Percentiles rank a stretch among this genome's conserved stretches.
Evolutionary conservation across 1,140 invertebrate genomes (phyloP).

Genomic region (Ips typographus): DNA sequence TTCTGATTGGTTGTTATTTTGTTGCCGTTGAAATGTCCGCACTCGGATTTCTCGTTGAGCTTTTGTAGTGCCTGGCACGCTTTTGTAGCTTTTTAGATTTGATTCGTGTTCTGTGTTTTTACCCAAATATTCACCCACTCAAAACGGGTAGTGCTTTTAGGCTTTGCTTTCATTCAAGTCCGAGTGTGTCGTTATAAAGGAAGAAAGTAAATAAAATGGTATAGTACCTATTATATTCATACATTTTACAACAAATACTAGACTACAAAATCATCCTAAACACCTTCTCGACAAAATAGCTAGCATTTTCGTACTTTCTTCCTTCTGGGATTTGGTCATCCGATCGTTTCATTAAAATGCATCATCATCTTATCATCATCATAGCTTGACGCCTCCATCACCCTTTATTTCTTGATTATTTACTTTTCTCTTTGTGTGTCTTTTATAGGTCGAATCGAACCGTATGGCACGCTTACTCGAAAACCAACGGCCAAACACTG

Average conservation of each 20-base stretch:
- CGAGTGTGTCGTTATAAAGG: too few species aligned
- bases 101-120: too few species aligned
- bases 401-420: constrained; percentile 1
- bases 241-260: too few species aligned
- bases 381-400: neutral
- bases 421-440: constrained; percentile 5
- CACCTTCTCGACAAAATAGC: too few species aligned
- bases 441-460: constrained; percentile 34
- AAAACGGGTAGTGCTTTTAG: too few species aligned
- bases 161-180: too few species aligned
- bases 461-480: constrained; percentile 18
- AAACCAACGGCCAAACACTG: constrained; percentile 16
- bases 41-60: constrained; percentile 7
- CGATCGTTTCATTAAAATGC: neutral
- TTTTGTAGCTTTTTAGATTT: neutral
- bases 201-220: too few species aligned
- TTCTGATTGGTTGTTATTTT: constrained; percentile 9
- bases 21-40: neutral
- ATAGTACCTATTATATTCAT: too few species aligned
- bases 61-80: constrained; percentile 19
- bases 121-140: too few species aligned
- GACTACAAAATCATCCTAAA: too few species aligned
- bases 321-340: neutral
- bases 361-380: neutral
- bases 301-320: too few species aligned